phyloP scores from a whole-genome alignment of 2,113 vertebrate genomes.

The Nycticorax nycticorax region DNA sequence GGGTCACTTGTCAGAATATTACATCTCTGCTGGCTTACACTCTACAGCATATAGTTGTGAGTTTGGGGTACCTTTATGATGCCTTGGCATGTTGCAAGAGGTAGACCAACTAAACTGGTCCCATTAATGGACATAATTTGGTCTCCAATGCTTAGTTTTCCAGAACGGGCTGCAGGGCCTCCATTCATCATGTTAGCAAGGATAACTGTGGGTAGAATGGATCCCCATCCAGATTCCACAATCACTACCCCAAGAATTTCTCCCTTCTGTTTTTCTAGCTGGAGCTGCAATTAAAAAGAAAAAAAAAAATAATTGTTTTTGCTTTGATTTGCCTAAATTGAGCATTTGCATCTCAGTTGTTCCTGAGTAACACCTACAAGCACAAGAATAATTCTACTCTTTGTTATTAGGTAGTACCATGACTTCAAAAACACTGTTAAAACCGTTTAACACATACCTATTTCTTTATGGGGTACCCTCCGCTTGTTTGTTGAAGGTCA shows the following conservation, averaged over 20 bases:
- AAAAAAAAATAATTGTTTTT: background rate
- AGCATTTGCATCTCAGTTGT: background rate
- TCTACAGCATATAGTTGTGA: background rate
- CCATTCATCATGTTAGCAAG: slow-evolving; percentile 99
- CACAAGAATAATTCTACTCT: background rate
- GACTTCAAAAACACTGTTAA: background rate
- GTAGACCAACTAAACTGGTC: slow-evolving; percentile 96
- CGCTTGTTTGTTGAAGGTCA: background rate
- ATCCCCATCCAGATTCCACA: slow-evolving; percentile 98
- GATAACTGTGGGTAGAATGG: slow-evolving; percentile 97
- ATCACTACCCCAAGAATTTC: slow-evolving; percentile 98
- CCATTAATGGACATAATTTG: slow-evolving; percentile 99
- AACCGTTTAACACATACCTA: background rate
- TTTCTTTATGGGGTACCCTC: background rate
- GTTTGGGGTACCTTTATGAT: slow-evolving; percentile 90
- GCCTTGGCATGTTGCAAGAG: slow-evolving; percentile 96
- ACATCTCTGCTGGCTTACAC: background rate
- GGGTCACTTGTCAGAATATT: background rate
- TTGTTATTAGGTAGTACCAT: background rate
- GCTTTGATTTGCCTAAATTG: background rate
- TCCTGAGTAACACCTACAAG: background rate
- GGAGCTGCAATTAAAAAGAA: slow-evolving; percentile 79
- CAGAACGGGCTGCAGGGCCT: slow-evolving; percentile 92
- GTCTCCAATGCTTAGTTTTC: slow-evolving; percentile 98
- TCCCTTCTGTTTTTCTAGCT: slow-evolving; percentile 95